Percentiles rank a stretch among this genome's conserved stretches.
Conservation (phyloP, 2,888 invertebrate genomes). For the Julus scanicus region DNA sequence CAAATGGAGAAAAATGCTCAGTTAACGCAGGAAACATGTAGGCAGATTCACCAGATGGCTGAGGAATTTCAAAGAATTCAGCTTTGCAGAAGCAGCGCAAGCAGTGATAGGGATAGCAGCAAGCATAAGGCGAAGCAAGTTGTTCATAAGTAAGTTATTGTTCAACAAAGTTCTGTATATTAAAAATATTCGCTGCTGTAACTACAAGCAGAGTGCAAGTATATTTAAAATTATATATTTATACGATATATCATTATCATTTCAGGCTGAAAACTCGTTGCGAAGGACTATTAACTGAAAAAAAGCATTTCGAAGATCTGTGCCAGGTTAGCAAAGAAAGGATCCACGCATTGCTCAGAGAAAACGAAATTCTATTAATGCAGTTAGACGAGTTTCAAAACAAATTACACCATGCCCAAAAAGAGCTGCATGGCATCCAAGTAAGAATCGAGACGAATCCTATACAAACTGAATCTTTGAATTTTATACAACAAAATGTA, state of each 20-base stretch:
- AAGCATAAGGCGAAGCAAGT: slow-evolving; percentile 32
- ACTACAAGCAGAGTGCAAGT: too few relatives aligned
- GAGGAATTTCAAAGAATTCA: neutral
- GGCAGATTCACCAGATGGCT: neutral
- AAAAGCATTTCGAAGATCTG: neutral
- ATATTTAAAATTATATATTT: too few relatives aligned
- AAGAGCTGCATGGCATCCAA: neutral
- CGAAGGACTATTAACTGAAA: neutral
- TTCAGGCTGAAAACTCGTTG: neutral
- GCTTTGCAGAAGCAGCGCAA: neutral
- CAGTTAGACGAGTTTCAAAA: slow-evolving; percentile 32
- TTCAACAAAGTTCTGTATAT: too few relatives aligned
- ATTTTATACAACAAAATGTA: neutral
- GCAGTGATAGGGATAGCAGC: neutral
- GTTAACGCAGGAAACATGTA: neutral
- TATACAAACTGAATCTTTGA: neutral
- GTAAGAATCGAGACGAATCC: neutral
- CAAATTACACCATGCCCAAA: slow-evolving; percentile 5
- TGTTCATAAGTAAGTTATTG: neutral
- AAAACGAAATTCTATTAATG: neutral
- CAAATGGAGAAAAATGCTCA: neutral
- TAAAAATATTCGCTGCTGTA: too few relatives aligned
- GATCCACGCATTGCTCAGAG: neutral
- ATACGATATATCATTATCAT: too few relatives aligned
- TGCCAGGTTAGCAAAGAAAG: neutral